Base-by-base conservation (phyloP, 92 coral and sea anemone genomes). In the Siderastrea radians region DNA sequence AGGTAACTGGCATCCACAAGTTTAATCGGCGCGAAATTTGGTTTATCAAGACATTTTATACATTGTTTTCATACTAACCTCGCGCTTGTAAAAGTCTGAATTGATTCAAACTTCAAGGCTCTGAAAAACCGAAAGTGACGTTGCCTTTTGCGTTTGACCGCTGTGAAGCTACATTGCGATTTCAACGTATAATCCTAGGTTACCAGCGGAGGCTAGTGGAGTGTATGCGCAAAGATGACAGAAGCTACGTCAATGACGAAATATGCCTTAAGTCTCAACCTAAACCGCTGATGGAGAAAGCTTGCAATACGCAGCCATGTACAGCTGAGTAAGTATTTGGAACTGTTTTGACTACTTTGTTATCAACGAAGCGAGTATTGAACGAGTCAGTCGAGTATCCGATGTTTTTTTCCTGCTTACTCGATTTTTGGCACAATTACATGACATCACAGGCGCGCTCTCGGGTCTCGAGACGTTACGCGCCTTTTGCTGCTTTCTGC, bases 191-290 rank as follows among this genome's bases (percentile, higher is more conserved):
- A n/a, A 64, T 9, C 62, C 7, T 38, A 95, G 98, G 98, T 49
- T 80, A 55, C 48, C 90, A 87, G 74, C 84, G 58, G 11, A 86
- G 98, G 58, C 57, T 78, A 5, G 94, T 94, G 9, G 80, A 88
- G 81, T 97, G 99, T 60, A 80, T 91, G 15, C 88, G 98, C 44
- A 93, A 90, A 72, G 99, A 97, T 60, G 99, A 97, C 83, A 74
- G 75, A 14, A 91, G 97, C 49, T 94, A 91, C 87, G 98, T 92
- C 50, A 85, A 92, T 58, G 94, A 93, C 49, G 62, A 59, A 54
- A 49, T 90, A 1, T 97, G 99, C 61, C 68, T 59, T 9, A 77
- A 85, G 77, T 74, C 84, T 45, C 63, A 80, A 61, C 16, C 49
- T 75, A 97, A 93, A 90, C 97, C 99, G 3, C 49, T 55, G 38